These are phyloP conservation scores for Sigmodon hispidus DNA, from an alignment of 2,113 vertebrate genomes.

Conservation along the genomic window DNA sequence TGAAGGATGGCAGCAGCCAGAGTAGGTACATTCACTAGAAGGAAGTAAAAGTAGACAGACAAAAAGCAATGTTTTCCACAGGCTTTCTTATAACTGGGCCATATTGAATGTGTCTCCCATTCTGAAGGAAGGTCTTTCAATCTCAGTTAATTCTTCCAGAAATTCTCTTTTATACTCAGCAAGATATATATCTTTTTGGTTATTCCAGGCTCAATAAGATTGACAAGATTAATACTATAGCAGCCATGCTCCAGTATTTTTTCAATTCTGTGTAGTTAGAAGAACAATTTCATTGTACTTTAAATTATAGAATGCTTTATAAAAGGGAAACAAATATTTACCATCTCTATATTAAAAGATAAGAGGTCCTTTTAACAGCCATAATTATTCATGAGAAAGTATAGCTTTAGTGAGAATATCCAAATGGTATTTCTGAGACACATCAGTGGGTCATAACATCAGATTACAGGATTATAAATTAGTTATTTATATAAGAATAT, in stretches of 20 bases:
- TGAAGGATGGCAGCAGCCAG: background rate
- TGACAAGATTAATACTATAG: background rate
- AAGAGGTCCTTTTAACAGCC: constrained; percentile 1
- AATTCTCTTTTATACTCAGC: background rate
- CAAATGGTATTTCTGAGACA: background rate
- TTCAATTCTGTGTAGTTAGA: background rate
- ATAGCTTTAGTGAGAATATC: constrained; percentile 8
- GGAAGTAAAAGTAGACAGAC: background rate
- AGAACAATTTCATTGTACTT: background rate
- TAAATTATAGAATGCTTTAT: background rate
- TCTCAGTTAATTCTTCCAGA: background rate
- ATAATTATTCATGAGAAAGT: background rate
- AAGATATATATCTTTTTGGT: background rate
- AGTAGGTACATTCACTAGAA: background rate
- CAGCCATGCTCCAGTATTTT: background rate
- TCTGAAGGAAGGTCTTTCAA: background rate
- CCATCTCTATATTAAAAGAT: constrained; percentile 1
- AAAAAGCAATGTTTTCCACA: background rate
- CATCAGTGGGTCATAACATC: background rate
- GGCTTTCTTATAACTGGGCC: background rate
- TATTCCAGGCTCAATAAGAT: background rate
- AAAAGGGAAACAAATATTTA: background rate
- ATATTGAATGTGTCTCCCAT: too few species aligned
- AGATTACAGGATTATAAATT: background rate
- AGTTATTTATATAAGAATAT: background rate